Evolutionary conservation across 2,113 vertebrate species (phyloP), one percentile per base, ranked within the genome.

Genomic region (Thalassoma bifasciatum): DNA sequence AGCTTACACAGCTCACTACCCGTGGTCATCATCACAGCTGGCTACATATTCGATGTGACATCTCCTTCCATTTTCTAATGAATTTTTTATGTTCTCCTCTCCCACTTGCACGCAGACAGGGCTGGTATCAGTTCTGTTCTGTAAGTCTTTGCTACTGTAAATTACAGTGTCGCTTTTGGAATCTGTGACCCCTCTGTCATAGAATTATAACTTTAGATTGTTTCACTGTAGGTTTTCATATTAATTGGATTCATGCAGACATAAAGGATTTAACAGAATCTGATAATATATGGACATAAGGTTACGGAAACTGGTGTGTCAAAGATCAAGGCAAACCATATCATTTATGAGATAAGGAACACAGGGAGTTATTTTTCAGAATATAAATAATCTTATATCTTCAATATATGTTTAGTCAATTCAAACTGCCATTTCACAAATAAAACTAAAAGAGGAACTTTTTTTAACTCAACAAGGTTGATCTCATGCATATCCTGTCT

Each of bases 81-180:
- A 89, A 95, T 93, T 93, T 93, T 94, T 94, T 85, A 94, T 93
- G 81, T 82, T 78, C 82, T 77, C 84, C 86, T 86, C 73, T 87
- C 62, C 60, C 67, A 10, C 80, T 85, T 79, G 58, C 83, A 84
- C 63, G 70, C 84, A 83, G 69, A 82, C 49, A n/a, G 75, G 47
- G 54, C 44, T 76, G 6, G 13, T 61, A 71, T 71, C 74, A 60
- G 65, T 40, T 38, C 64, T 10, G 30, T 42, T 76, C 79, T 65
- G 76, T 79, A 70, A 59, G 82, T 72, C 72, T 44, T 56, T 59
- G 72, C 60, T 37, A 23, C 58, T 50, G 77, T 67, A 84, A 86
- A 81, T 66, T 75, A 76, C 74, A 47, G 56, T 0, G 66, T 66
- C 77, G 60, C 76, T 72, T 71, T 53, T 47, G 30, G 49, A 75